phyloP scores from a whole-genome alignment of 2,888 invertebrate species.

The Cylloceria caligata region DNA sequence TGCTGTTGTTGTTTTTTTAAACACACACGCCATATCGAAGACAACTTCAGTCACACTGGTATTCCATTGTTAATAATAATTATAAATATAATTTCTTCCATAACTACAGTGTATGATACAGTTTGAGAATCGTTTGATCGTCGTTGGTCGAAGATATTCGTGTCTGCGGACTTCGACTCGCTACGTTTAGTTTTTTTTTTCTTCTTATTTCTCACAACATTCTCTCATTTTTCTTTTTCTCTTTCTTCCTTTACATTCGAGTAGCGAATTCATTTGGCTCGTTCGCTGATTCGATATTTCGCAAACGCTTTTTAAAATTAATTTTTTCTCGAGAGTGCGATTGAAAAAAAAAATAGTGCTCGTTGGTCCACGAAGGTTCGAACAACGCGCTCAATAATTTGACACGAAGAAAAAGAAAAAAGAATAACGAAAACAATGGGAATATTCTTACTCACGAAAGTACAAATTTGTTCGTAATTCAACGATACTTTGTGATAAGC shows the following conservation, averaged over 20 bases:
- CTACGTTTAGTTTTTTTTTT: slow-evolving; percentile 43
- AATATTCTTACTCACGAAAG: slow-evolving; percentile 40
- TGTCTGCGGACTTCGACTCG: slow-evolving; percentile 49
- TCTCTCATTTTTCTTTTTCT: slow-evolving; percentile 1
- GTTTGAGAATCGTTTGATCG: slow-evolving; percentile 74
- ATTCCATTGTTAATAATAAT: slow-evolving; percentile 68
- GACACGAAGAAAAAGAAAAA: slow-evolving; percentile 65
- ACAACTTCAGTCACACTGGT: slow-evolving; percentile 66
- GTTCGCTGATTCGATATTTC: neutral
- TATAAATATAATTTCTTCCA: slow-evolving; percentile 81
- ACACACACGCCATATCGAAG: slow-evolving; percentile 59
- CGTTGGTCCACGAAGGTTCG: slow-evolving; percentile 35
- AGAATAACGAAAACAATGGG: slow-evolving; percentile 72
- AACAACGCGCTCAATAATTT: slow-evolving; percentile 59
- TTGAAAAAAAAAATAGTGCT: slow-evolving; percentile 10
- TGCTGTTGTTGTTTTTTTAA: slow-evolving; percentile 12
- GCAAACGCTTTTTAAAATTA: neutral
- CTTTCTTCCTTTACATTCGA: slow-evolving; percentile 43
- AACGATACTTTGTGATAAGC: slow-evolving; percentile 50
- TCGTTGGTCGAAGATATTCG: slow-evolving; percentile 68
- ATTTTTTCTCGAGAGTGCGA: slow-evolving; percentile 12
- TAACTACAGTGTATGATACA: slow-evolving; percentile 80
- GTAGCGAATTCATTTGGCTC: slow-evolving; percentile 4
- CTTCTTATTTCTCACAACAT: neutral
- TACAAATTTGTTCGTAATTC: slow-evolving; percentile 40